These are phyloP conservation scores for Caradrina kadenii DNA, from an alignment of 2,888 invertebrate genomes.

Conservation along the genomic window DNA sequence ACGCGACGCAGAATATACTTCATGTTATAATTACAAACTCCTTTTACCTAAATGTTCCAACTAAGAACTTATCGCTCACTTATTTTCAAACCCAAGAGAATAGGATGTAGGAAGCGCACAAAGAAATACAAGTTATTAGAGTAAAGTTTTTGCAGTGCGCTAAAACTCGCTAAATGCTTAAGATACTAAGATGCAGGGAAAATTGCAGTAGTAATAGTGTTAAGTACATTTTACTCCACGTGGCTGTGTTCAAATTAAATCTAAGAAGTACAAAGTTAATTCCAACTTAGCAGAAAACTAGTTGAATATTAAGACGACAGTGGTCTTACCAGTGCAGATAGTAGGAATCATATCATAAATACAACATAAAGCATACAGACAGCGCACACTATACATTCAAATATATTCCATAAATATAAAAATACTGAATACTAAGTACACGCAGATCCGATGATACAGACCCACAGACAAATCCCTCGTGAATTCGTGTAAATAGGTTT, in stretches of 20 bases:
- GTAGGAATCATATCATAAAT: background rate
- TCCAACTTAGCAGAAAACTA: background rate
- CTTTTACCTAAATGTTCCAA: slow-evolving; percentile 15
- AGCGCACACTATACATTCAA: slow-evolving; percentile 9
- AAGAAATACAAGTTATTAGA: slow-evolving; percentile 42
- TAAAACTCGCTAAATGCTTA: slow-evolving; percentile 36
- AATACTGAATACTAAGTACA: slow-evolving; percentile 16
- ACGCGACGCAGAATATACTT: slow-evolving; percentile 1
- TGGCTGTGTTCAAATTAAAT: slow-evolving; percentile 21
- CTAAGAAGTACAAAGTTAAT: slow-evolving; percentile 11
- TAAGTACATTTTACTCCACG: slow-evolving; percentile 4
- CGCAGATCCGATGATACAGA: slow-evolving; percentile 4
- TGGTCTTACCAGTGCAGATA: background rate
- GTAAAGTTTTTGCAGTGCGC: slow-evolving; percentile 33
- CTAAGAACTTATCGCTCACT: slow-evolving; percentile 41
- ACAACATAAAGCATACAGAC: background rate
- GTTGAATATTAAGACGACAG: slow-evolving; percentile 4
- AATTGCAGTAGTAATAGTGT: slow-evolving; percentile 21
- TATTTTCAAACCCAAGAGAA: slow-evolving; percentile 32
- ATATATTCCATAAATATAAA: slow-evolving; percentile 34
- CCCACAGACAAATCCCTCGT: background rate
- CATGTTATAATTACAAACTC: slow-evolving; percentile 15
- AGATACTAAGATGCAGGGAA: slow-evolving; percentile 12
- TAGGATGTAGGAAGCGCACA: slow-evolving; percentile 19
- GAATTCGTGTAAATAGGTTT: slow-evolving; percentile 25